phyloP scores from a whole-genome alignment of 2,113 vertebrate species.

The Hipposideros armiger region DNA sequence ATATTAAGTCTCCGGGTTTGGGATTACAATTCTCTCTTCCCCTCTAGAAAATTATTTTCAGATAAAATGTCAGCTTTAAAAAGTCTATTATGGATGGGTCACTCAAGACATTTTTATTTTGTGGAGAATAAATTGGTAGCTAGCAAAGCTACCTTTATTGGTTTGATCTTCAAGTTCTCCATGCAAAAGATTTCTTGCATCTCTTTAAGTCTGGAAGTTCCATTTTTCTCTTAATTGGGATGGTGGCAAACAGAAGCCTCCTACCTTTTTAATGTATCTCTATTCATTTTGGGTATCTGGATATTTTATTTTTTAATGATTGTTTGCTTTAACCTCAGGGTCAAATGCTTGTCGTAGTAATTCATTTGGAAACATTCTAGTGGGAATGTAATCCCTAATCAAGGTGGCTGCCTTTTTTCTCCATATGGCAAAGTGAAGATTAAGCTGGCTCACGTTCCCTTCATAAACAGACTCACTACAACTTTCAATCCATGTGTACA shows the following conservation, averaged over 20 bases:
- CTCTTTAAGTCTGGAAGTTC: conserved; percentile 14
- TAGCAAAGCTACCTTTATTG: neutral
- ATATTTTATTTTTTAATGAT: conserved; percentile 17
- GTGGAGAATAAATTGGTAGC: neutral
- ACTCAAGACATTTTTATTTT: conserved; percentile 38
- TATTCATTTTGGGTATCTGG: neutral
- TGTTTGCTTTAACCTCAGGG: neutral
- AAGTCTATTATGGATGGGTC: neutral
- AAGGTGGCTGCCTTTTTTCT: neutral
- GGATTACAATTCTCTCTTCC: neutral
- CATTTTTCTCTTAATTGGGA: conserved; percentile 36
- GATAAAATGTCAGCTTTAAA: conserved; percentile 53
- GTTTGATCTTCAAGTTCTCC: neutral
- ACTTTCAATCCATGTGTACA: neutral
- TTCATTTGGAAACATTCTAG: neutral
- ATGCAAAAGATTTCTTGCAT: neutral
- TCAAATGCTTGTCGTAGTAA: neutral
- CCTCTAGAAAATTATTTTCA: conserved; percentile 62
- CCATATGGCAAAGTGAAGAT: neutral
- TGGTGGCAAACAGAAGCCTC: neutral
- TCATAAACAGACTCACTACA: neutral
- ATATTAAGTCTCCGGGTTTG: neutral
- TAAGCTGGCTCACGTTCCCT: neutral
- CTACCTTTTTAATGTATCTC: conserved; percentile 4
- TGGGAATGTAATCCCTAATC: neutral